Conservation (phyloP, 2,797 vertebrate genomes). For the Botia kubotai region DNA sequence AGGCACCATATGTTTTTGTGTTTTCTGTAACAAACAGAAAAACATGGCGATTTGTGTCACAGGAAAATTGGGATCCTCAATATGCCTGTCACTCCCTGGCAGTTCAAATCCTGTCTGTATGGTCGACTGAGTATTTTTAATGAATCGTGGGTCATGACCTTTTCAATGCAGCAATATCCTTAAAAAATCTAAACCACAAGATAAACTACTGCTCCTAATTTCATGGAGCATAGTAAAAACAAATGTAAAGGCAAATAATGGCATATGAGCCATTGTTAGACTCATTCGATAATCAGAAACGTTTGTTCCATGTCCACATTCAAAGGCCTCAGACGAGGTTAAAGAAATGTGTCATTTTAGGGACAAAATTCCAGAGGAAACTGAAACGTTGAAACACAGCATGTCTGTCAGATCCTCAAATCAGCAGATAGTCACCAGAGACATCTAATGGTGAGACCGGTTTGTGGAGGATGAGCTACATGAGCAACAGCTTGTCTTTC, state of each 20-base stretch:
- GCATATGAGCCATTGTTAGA: slow-evolving; percentile 47
- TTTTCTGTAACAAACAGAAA: neutral
- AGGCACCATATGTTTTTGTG: slow-evolving; percentile 51
- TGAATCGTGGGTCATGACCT: slow-evolving; percentile 62
- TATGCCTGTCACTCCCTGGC: slow-evolving; percentile 65
- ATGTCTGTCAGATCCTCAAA: slow-evolving; percentile 70
- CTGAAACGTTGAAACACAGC: slow-evolving; percentile 67
- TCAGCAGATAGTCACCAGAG: slow-evolving; percentile 56
- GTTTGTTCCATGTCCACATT: slow-evolving; percentile 67
- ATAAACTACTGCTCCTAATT: slow-evolving; percentile 6
- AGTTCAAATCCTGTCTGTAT: slow-evolving; percentile 60
- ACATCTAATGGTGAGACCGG: slow-evolving; percentile 31
- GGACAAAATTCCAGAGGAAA: slow-evolving; percentile 61
- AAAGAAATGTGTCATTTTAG: slow-evolving; percentile 72
- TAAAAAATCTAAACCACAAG: slow-evolving; percentile 39
- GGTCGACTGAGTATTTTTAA: slow-evolving; percentile 75
- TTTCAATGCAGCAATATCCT: slow-evolving; percentile 8
- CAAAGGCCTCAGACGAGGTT: slow-evolving; percentile 73
- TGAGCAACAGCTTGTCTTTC: slow-evolving; percentile 9
- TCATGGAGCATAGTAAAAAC: slow-evolving; percentile 9
- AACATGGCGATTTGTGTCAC: slow-evolving; percentile 52
- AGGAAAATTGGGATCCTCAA: slow-evolving; percentile 57
- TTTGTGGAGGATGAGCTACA: neutral
- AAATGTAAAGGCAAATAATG: slow-evolving; percentile 27
- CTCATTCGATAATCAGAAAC: slow-evolving; percentile 37